Conservation (phyloP, 1,140 invertebrate genomes). For the Metaphire vulgaris region DNA sequence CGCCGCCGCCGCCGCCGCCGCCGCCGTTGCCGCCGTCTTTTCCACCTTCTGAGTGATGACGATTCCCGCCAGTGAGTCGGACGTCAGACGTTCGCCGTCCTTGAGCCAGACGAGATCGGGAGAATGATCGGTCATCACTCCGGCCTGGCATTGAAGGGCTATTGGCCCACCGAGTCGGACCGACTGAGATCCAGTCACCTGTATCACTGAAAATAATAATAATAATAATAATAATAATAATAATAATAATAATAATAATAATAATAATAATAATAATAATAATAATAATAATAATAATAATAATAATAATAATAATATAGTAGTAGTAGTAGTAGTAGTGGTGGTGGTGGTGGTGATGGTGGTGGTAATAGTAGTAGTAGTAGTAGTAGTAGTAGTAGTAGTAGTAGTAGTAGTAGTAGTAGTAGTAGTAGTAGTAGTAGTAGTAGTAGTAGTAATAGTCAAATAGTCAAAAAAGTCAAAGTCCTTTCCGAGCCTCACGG, state of each 20-base stretch:
- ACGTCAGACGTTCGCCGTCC: slow-evolving; percentile 37
- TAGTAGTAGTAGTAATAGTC: no score
- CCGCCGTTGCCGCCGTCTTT: no score
- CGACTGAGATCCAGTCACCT: slow-evolving; percentile 36
- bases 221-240: no score
- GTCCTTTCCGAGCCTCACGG: no score
- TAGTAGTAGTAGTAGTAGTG: not conserved
- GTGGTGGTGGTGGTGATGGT: not conserved
- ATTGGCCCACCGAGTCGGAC: slow-evolving; percentile 37
- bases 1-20: no score
- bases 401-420: slow-evolving; percentile 6
- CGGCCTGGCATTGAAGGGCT: slow-evolving; percentile 37
- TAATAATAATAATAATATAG: slow-evolving; percentile 4
- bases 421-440: slow-evolving; percentile 6
- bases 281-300: not conserved
- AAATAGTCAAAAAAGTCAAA: no score
- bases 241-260: no score
- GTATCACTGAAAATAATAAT: slow-evolving; percentile 34
- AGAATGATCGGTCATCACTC: slow-evolving; percentile 37
- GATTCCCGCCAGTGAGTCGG: slow-evolving; percentile 30
- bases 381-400: slow-evolving; percentile 8
- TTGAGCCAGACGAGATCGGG: slow-evolving; percentile 43
- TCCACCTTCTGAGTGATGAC: slow-evolving; percentile 35
- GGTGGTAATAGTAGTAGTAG: slow-evolving; percentile 8
- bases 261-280: no score